These are phyloP conservation scores for Notoglanidium macrostoma DNA, from an alignment of 2,797 vertebrate species.

Conservation along the genomic window DNA sequence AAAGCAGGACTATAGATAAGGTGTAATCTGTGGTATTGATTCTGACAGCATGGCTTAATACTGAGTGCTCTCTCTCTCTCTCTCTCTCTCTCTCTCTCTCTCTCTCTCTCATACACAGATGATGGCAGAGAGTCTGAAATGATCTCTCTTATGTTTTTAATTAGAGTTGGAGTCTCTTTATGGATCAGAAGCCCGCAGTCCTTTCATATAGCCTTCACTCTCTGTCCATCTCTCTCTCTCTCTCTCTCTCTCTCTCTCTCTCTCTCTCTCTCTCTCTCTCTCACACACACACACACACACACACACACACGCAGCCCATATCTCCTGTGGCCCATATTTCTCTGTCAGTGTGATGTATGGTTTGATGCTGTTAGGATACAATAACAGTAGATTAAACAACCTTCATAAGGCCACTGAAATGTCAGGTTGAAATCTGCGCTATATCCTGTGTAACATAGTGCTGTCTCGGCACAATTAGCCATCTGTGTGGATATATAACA, in stretches of 20 bases:
- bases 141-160: conserved; percentile 29
- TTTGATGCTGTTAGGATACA: conserved; percentile 72
- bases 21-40: conserved; percentile 13
- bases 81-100: not conserved
- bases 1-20: conserved; percentile 7
- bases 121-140: conserved; percentile 28
- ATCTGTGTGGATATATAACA: conserved; percentile 63
- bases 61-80: not conserved
- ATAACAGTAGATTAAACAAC: conserved; percentile 73
- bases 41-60: conserved; percentile 3
- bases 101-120: not conserved
- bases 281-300: not conserved
- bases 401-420: conserved; percentile 80
- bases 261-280: conserved; percentile 3
- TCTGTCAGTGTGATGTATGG: conserved; percentile 68
- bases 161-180: conserved; percentile 30
- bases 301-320: not conserved
- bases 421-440: conserved; percentile 74
- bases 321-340: conserved; percentile 58
- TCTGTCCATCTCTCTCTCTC: not conserved
- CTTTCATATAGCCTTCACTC: conserved; percentile 21
- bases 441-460: conserved; percentile 70
- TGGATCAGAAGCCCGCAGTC: conserved; percentile 23
- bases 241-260: conserved; percentile 15
- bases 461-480: conserved; percentile 71